phyloP scores from a whole-genome alignment of 2,797 vertebrate species.

The Bradypodion ventrale region DNA sequence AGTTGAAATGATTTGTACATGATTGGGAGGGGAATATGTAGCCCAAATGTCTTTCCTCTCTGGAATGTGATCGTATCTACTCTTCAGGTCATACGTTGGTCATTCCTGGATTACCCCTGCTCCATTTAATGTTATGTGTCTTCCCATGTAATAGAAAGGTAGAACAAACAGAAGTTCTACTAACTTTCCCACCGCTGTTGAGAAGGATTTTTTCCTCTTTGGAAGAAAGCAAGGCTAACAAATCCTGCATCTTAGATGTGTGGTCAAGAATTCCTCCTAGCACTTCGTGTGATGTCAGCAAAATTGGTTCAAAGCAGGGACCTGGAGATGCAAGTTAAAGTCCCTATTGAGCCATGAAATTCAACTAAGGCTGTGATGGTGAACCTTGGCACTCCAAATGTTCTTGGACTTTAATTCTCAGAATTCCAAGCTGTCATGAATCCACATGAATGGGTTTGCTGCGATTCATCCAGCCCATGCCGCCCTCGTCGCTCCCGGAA shows the following conservation, averaged over 20 bases:
- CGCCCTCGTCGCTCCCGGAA: too few relatives aligned
- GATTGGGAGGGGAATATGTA: background rate
- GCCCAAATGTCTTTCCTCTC: background rate
- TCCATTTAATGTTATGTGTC: background rate
- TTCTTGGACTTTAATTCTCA: too few relatives aligned
- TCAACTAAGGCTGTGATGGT: too few relatives aligned
- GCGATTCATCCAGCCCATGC: too few relatives aligned
- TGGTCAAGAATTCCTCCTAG: background rate
- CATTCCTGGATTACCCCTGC: background rate
- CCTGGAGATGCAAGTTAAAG: background rate
- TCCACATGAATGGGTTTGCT: too few relatives aligned
- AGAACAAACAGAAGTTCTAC: background rate
- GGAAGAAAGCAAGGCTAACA: background rate
- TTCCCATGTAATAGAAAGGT: background rate
- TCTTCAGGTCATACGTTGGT: background rate
- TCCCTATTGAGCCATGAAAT: background rate
- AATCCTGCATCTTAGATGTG: background rate
- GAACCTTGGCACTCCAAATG: too few relatives aligned
- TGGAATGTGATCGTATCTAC: fast-evolving
- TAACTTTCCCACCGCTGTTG: background rate
- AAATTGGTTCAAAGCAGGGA: background rate
- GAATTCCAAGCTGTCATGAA: too few relatives aligned
- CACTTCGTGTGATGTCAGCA: background rate
- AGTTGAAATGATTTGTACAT: background rate
- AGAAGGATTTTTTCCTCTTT: background rate